These are phyloP conservation scores for Alfaro cultratus DNA, from an alignment of 2,797 vertebrate genomes.

Conservation along the genomic window DNA sequence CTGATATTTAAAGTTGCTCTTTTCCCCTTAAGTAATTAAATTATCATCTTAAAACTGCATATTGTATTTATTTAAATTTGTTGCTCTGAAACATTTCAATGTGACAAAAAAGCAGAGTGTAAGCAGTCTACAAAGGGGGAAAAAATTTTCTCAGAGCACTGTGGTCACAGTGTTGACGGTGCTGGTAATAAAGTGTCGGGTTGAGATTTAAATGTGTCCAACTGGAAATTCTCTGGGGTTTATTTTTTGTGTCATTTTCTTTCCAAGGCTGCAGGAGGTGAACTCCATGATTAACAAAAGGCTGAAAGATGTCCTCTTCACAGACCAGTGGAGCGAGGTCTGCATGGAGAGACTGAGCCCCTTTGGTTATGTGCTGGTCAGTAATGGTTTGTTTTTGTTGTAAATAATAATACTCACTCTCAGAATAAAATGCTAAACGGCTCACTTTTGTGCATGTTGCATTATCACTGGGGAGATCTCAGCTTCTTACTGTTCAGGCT, in stretches of 20 bases:
- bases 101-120: neutral
- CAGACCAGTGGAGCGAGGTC: constrained; percentile 97
- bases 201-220: constrained; percentile 13
- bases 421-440: constrained; percentile 31
- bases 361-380: constrained; percentile 96
- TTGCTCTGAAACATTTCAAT: neutral
- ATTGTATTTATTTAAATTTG: neutral
- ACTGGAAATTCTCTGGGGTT: constrained; percentile 21
- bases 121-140: neutral
- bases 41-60: neutral
- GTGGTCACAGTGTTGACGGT: neutral
- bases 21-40: neutral
- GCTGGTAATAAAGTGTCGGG: constrained; percentile 6
- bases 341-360: constrained; percentile 96
- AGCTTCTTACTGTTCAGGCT: constrained; percentile 42
- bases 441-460: constrained; percentile 11
- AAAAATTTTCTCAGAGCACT: neutral
- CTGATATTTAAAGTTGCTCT: neutral
- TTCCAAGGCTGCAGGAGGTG: constrained; percentile 92
- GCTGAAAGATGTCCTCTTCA: constrained; percentile 96
- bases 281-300: constrained; percentile 98
- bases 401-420: constrained; percentile 42
- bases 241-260: constrained; percentile 61
- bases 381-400: constrained; percentile 61
- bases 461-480: constrained; percentile 29